These are phyloP conservation scores for Rhagologus leucostigma DNA, from an alignment of 2,113 vertebrate species.

Conservation along the genomic window DNA sequence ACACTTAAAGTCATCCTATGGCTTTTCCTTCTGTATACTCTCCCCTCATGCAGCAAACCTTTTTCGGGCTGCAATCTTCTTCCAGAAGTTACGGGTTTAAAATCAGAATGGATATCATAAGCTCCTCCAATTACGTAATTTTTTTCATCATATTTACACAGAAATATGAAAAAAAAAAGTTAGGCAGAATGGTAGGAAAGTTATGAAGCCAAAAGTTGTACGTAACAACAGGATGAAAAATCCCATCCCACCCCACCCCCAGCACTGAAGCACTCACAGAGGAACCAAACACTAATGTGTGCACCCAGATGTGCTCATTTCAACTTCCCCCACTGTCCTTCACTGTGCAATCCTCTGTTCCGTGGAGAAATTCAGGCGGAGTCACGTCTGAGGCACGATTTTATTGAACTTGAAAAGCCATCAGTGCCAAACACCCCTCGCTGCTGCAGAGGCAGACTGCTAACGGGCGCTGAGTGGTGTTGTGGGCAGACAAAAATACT, in stretches of 20 bases:
- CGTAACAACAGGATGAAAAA: not conserved
- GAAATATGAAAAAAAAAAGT: not conserved
- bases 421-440: not conserved
- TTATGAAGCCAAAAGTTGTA: not conserved
- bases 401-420: not conserved
- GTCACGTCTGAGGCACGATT: not conserved
- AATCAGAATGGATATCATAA: not conserved
- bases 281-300: not conserved
- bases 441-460: not conserved
- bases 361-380: not conserved
- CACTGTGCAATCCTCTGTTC: not conserved
- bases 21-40: conserved; percentile 22
- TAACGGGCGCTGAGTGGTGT: not conserved
- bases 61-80: not conserved
- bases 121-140: not conserved
- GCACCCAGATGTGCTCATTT: not conserved
- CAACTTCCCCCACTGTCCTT: not conserved
- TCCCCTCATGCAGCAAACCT: not conserved
- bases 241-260: not conserved
- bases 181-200: not conserved
- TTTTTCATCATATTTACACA: not conserved
- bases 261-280: not conserved
- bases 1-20: not conserved
- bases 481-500: not conserved
- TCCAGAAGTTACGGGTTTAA: not conserved